Evolutionary conservation across 2,797 vertebrate species (phyloP).

Genomic region (Fringilla coelebs): DNA sequence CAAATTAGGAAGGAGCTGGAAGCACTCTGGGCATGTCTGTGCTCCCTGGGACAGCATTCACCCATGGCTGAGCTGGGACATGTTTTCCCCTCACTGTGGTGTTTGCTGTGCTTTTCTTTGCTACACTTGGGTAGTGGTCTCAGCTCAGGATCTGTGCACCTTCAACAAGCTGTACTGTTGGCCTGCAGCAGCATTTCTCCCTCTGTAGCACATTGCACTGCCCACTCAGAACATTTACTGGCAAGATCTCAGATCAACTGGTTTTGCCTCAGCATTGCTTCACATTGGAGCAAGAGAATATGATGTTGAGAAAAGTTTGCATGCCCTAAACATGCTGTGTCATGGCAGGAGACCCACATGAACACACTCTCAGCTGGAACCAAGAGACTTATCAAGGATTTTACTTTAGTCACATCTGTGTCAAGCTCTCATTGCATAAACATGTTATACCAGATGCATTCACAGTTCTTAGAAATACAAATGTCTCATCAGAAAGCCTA

Average conservation of each 20-base stretch:
- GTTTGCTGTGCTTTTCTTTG: neutral
- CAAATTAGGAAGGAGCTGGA: neutral
- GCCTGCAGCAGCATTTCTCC: neutral
- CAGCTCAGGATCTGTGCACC: neutral
- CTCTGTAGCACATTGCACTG: neutral
- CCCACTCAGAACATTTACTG: neutral
- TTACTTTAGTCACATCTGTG: neutral
- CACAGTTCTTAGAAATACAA: neutral
- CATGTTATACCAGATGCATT: neutral
- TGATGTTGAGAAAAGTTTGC: neutral
- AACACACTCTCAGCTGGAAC: neutral
- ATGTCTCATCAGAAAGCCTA: neutral
- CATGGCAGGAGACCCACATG: neutral
- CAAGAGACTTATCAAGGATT: neutral
- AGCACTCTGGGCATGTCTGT: neutral
- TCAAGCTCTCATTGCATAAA: neutral
- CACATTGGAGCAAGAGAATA: neutral
- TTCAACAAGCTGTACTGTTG: neutral
- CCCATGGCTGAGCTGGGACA: neutral
- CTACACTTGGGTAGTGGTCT: neutral
- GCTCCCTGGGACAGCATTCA: neutral
- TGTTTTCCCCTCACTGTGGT: neutral
- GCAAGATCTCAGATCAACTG: neutral
- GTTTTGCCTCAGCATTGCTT: neutral
- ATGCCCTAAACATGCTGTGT: neutral